Percentiles rank a stretch among this genome's conserved stretches.
Conservation (phyloP, 2,113 vertebrate genomes). For the Tiliqua scincoides region DNA sequence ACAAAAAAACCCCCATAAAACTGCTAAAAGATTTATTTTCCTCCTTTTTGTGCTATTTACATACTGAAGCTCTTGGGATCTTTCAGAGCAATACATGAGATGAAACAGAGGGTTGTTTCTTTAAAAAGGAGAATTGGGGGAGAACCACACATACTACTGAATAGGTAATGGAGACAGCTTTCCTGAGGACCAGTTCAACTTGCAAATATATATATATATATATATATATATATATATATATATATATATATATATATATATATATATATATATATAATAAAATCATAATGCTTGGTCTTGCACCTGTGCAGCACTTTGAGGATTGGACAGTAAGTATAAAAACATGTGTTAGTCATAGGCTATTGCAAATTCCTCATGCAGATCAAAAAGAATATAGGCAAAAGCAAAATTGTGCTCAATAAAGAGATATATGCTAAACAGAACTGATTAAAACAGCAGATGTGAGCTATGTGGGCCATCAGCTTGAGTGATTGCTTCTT, state of each 20-base stretch:
- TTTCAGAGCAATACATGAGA: conserved; percentile 16
- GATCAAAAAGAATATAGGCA: background rate
- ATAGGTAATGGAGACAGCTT: background rate
- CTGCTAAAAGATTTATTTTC: conserved; percentile 44
- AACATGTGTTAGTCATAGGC: background rate
- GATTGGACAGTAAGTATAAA: background rate
- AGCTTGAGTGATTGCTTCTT: background rate
- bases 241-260: no score
- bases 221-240: no score
- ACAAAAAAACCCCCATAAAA: no score
- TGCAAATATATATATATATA: no score
- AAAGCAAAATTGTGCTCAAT: background rate
- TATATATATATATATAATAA: no score
- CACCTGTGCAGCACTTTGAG: background rate
- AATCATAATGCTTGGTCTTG: background rate
- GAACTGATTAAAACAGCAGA: no score
- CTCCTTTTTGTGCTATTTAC: background rate
- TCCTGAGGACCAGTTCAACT: background rate
- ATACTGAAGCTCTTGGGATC: conserved; percentile 13
- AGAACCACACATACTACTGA: conserved; percentile 18
- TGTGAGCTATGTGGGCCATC: background rate
- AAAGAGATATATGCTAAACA: background rate
- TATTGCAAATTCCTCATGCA: background rate
- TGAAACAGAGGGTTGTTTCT: conserved; percentile 24
- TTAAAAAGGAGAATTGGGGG: background rate